These are phyloP conservation scores for Acholoe squamosa DNA, from an alignment of 2,888 invertebrate species.

Conservation along the genomic window DNA sequence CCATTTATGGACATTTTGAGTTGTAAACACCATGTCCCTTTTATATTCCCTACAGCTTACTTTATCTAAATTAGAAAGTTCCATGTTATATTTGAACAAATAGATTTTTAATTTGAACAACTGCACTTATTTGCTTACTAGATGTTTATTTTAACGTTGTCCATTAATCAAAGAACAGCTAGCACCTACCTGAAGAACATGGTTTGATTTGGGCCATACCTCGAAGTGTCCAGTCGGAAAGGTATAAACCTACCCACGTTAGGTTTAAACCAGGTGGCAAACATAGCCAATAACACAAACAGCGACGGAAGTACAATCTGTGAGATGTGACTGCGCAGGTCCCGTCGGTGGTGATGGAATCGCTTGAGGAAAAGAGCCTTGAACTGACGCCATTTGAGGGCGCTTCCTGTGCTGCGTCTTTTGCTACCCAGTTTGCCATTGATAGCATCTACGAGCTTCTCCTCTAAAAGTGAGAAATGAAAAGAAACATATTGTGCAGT, in stretches of 20 bases:
- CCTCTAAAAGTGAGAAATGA: not conserved
- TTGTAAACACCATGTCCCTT: too few relatives aligned
- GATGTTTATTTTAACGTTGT: too few relatives aligned
- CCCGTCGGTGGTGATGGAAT: conserved; percentile 81
- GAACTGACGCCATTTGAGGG: conserved; percentile 73
- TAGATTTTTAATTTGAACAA: too few relatives aligned
- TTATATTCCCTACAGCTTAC: too few relatives aligned
- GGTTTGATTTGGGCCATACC: conserved; percentile 27
- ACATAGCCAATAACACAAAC: conserved; percentile 81
- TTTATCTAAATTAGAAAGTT: too few relatives aligned
- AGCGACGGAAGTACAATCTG: conserved; percentile 81
- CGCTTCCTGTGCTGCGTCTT: conserved; percentile 63
- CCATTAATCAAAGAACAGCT: too few relatives aligned
- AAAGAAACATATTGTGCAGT: not conserved
- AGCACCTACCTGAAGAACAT: conserved; percentile 41
- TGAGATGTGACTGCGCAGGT: conserved; percentile 80
- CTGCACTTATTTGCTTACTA: too few relatives aligned
- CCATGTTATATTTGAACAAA: too few relatives aligned
- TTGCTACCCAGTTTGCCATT: not conserved
- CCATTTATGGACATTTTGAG: too few relatives aligned
- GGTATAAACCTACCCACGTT: not conserved
- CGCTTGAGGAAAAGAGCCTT: conserved; percentile 81
- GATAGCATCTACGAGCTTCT: not conserved
- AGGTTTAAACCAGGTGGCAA: conserved; percentile 76
- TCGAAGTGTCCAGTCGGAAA: conserved; percentile 22